These are phyloP conservation scores for Carpatolechia fugitivella DNA, from an alignment of 2,888 invertebrate species.

Conservation along the genomic window DNA sequence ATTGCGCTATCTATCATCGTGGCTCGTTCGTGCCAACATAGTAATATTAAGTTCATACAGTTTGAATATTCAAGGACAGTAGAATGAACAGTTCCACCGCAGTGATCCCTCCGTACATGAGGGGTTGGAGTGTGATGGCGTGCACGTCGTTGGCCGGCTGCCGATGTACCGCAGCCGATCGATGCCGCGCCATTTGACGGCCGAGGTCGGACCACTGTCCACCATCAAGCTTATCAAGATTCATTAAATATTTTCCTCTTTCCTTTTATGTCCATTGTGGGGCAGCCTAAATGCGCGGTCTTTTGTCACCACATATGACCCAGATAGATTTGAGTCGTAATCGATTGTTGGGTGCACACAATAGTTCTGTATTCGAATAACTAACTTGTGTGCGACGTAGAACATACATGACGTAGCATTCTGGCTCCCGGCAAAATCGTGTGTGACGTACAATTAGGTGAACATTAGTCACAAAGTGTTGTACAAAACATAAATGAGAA, in stretches of 20 bases:
- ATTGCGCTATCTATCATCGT: constrained; percentile 2
- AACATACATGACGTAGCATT: constrained; percentile 38
- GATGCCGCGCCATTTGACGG: constrained; percentile 70
- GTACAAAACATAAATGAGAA: constrained; percentile 38
- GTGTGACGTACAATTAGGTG: constrained; percentile 34
- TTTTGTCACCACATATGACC: constrained; percentile 68
- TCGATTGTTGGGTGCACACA: constrained; percentile 52
- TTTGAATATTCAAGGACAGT: neutral
- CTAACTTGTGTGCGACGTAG: constrained; percentile 36
- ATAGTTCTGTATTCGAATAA: constrained; percentile 45
- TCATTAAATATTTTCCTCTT: constrained; percentile 58
- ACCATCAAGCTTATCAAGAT: constrained; percentile 74
- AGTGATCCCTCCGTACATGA: constrained; percentile 19
- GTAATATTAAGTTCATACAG: neutral
- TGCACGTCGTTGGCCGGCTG: constrained; percentile 22
- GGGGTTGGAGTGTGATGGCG: constrained; percentile 39
- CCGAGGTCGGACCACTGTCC: constrained; percentile 75
- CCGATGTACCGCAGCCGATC: constrained; percentile 64
- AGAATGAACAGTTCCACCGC: constrained; percentile 18
- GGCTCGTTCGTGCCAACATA: neutral
- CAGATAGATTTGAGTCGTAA: constrained; percentile 61
- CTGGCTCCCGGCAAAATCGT: constrained; percentile 25
- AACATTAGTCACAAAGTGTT: constrained; percentile 38
- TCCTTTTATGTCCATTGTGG: constrained; percentile 54
- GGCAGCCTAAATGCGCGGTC: constrained; percentile 56